These are phyloP conservation scores for Quadroppia sp. DNA, from an alignment of 2,888 invertebrate species.

Conservation along the genomic window DNA sequence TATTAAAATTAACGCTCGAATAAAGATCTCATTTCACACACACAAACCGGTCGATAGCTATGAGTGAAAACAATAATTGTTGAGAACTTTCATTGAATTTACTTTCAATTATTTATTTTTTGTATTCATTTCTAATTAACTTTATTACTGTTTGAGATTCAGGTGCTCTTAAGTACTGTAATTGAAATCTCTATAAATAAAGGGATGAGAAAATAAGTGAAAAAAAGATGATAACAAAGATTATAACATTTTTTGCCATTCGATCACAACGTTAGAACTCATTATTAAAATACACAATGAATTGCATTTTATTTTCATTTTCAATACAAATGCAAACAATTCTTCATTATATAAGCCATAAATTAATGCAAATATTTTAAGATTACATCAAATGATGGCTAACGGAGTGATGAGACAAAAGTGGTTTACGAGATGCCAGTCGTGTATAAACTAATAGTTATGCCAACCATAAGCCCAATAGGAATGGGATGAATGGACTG, in stretches of 20 bases:
- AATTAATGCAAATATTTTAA: neutral
- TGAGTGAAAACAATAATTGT: neutral
- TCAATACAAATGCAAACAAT: neutral
- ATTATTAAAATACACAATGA: too few species aligned
- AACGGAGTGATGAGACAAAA: neutral
- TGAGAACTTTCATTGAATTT: slow-evolving; percentile 1
- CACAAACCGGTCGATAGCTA: slow-evolving; percentile 1
- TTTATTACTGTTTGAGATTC: neutral
- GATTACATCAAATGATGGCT: neutral
- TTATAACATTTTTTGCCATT: too few species aligned
- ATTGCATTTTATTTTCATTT: too few species aligned
- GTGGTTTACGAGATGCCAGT: neutral
- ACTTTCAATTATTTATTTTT: slow-evolving; percentile 2
- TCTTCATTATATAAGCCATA: neutral
- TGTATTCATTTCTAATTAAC: neutral
- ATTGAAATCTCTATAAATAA: too few species aligned
- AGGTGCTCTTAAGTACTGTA: too few species aligned
- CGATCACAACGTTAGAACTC: too few species aligned
- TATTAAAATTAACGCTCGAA: neutral
- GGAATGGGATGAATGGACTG: slow-evolving; percentile 19
- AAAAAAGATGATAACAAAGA: too few species aligned
- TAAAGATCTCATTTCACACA: neutral
- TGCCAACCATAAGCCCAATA: neutral
- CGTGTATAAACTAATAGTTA: neutral
- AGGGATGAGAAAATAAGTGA: too few species aligned